A percentile compares a stretch with the other conserved stretches of the same genome.
These are phyloP conservation scores for Eristalis pertinax DNA, from an alignment of 2,888 invertebrate genomes.

Conservation along the genomic window DNA sequence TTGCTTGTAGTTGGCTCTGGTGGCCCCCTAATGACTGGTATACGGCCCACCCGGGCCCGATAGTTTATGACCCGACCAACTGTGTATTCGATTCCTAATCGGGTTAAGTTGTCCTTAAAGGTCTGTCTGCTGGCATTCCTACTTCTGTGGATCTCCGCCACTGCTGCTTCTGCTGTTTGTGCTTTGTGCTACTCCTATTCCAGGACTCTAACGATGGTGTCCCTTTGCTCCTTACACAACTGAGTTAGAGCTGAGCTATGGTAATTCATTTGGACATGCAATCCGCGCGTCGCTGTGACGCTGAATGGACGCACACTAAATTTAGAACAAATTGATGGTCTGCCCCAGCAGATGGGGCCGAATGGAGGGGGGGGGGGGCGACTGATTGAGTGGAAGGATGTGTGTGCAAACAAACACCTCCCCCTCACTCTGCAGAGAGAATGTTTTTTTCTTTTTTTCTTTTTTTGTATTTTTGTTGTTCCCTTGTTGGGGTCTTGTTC, in stretches of 20 bases:
- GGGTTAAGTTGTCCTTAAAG: slow-evolving; percentile 50
- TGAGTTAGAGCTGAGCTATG: slow-evolving; percentile 14
- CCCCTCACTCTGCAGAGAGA: background rate
- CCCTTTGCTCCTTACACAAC: slow-evolving; percentile 4
- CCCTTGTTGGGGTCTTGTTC: too few relatives aligned
- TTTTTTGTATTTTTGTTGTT: too few relatives aligned
- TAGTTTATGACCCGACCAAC: slow-evolving; percentile 43
- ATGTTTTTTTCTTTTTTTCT: background rate
- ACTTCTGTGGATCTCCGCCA: background rate
- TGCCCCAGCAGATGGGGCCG: background rate
- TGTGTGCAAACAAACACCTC: slow-evolving; percentile 10
- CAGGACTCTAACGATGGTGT: background rate
- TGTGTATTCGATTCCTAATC: slow-evolving; percentile 47
- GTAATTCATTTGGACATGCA: slow-evolving; percentile 60
- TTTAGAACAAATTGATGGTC: slow-evolving; percentile 35
- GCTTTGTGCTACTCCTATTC: background rate
- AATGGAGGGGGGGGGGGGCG: background rate
- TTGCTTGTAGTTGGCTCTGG: slow-evolving; percentile 36
- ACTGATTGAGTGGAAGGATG: slow-evolving; percentile 9
- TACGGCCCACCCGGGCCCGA: slow-evolving; percentile 12
- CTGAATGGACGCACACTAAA: slow-evolving; percentile 43
- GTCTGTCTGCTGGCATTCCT: slow-evolving; percentile 1
- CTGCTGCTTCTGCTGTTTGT: background rate
- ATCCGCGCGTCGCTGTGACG: slow-evolving; percentile 14
- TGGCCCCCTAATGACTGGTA: slow-evolving; percentile 45